Percentiles rank a stretch among this genome's conserved stretches.
Evolutionary conservation across 2,888 invertebrate genomes (phyloP).

Genomic region (Hirtodrosophila duncani): DNA sequence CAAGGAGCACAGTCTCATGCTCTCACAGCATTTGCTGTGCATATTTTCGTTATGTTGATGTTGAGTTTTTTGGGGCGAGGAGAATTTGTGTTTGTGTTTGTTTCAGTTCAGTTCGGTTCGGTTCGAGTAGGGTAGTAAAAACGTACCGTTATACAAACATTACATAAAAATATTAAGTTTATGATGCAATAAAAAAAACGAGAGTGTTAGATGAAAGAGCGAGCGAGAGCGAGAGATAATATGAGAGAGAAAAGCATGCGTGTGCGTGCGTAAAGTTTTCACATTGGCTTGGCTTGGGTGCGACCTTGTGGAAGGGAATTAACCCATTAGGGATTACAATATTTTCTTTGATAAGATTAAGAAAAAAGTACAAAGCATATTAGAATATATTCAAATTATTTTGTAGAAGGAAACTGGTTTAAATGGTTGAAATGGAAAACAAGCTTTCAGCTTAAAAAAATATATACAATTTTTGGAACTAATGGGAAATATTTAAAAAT

Average conservation of each 20-base stretch:
- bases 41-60: constrained; percentile 22
- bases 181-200: constrained; percentile 70
- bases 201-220: constrained; percentile 57
- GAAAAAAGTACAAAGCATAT: constrained; percentile 46
- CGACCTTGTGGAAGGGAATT: constrained; percentile 39
- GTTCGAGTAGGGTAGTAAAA: constrained; percentile 55
- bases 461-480: too few relatives aligned
- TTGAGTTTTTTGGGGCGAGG: neutral
- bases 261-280: constrained; percentile 51
- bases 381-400: too few relatives aligned
- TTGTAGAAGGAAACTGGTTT: too few relatives aligned
- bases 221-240: constrained; percentile 3
- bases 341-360: too few relatives aligned
- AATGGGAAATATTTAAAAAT: too few relatives aligned
- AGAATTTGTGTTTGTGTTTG: too few relatives aligned
- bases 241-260: constrained; percentile 31
- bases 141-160: constrained; percentile 70
- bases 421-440: too few relatives aligned
- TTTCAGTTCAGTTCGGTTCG: too few relatives aligned
- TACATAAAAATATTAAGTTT: constrained; percentile 73
- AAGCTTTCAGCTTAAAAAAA: too few relatives aligned
- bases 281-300: constrained; percentile 19
- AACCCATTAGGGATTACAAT: too few relatives aligned
- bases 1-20: too few relatives aligned
- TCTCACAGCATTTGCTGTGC: too few relatives aligned